Percentiles rank a stretch among this genome's conserved stretches.
Conservation (phyloP, 2,113 vertebrate species). For the Gnathonemus longibarbis region DNA sequence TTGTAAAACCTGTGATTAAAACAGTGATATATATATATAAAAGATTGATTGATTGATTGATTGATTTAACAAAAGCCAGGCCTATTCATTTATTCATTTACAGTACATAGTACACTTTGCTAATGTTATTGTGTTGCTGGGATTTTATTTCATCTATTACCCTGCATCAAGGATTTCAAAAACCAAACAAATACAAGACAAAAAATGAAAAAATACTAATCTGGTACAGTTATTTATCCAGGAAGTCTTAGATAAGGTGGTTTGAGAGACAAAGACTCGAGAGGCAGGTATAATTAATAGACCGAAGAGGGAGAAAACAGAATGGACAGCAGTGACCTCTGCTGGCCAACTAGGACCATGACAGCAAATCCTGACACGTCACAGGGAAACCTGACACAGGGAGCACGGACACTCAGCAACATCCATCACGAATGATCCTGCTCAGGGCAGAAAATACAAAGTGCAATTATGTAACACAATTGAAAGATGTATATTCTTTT, state of each 20-base stretch:
- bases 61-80: no score
- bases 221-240: not conserved
- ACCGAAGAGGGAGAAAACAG: not conserved
- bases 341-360: not conserved
- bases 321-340: not conserved
- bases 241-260: not conserved
- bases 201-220: not conserved
- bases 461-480: not conserved
- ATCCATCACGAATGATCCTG: not conserved
- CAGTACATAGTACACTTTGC: not conserved
- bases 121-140: not conserved
- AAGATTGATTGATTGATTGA: not conserved
- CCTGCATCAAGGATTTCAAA: not conserved
- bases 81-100: not conserved
- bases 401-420: not conserved
- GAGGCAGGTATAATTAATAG: not conserved
- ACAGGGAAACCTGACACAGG: not conserved
- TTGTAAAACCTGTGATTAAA: not conserved
- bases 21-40: not conserved
- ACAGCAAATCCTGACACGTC: not conserved
- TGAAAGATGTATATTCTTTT: not conserved
- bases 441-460: not conserved
- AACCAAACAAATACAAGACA: not conserved
- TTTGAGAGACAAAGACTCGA: not conserved
- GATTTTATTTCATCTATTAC: not conserved